Conservation (phyloP, 2,888 invertebrate species). For the Lasius fuliginosus region DNA sequence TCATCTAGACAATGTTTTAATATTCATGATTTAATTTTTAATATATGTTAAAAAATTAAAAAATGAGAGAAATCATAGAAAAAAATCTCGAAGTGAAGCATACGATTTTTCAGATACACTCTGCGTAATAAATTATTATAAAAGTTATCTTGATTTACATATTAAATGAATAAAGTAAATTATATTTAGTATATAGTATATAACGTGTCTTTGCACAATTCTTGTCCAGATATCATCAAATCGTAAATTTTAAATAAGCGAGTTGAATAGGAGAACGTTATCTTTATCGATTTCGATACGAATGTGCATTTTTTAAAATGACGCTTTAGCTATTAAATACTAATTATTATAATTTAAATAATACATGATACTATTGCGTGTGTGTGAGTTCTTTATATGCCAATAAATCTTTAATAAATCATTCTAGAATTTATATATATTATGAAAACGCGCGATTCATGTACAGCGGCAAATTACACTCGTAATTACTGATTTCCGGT, state of each 20-base stretch:
- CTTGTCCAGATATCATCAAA: conserved; percentile 1
- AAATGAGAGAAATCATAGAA: background rate
- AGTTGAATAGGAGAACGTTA: conserved; percentile 13
- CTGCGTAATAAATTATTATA: background rate
- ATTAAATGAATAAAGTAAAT: background rate
- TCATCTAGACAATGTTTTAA: background rate
- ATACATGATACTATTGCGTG: background rate
- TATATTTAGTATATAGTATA: no score
- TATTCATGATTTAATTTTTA: background rate
- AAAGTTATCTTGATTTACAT: background rate
- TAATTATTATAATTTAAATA: conserved; percentile 6
- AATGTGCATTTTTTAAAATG: background rate
- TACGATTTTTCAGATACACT: background rate
- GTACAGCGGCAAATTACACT: background rate
- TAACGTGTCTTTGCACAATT: background rate
- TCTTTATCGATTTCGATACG: background rate
- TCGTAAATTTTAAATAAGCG: conserved; percentile 9
- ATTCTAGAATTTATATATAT: background rate
- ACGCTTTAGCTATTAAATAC: no score
- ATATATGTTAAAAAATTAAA: background rate
- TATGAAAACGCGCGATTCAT: background rate
- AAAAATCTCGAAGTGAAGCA: background rate
- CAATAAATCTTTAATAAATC: background rate
- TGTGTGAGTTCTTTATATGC: background rate
- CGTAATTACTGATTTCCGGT: background rate